phyloP scores from a whole-genome alignment of 2,888 invertebrate species.

The Argyra leucocephala region DNA sequence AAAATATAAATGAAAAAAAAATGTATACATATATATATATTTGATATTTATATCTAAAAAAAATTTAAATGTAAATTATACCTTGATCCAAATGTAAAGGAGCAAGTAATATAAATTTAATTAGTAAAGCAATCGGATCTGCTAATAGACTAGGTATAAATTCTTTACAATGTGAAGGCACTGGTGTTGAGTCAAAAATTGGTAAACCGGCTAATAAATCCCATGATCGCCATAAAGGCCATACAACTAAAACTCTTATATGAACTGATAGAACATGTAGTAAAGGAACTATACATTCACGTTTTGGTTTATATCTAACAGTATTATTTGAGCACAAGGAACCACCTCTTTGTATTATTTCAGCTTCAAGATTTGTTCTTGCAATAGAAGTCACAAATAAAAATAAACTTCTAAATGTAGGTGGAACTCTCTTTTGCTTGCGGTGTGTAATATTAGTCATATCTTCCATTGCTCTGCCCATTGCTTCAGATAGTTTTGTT shows the following conservation, averaged over 20 bases:
- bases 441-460: slow-evolving; percentile 81
- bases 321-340: slow-evolving; percentile 52
- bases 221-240: slow-evolving; percentile 50
- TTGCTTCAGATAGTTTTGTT: slow-evolving; percentile 71
- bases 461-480: slow-evolving; percentile 89
- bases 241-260: slow-evolving; percentile 58
- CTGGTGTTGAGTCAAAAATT: slow-evolving; percentile 33
- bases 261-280: slow-evolving; percentile 81
- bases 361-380: slow-evolving; percentile 85
- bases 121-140: slow-evolving; percentile 75
- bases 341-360: slow-evolving; percentile 82
- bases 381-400: slow-evolving; percentile 83
- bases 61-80: slow-evolving; percentile 41
- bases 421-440: slow-evolving; percentile 59
- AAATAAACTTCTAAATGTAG: slow-evolving; percentile 65
- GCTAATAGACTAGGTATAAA: slow-evolving; percentile 72
- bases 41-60: background rate
- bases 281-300: slow-evolving; percentile 82
- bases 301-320: slow-evolving; percentile 61
- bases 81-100: slow-evolving; percentile 80
- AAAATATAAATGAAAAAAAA: slow-evolving; percentile 32
- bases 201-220: slow-evolving; percentile 42
- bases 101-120: slow-evolving; percentile 77
- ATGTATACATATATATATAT: background rate
- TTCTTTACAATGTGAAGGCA: slow-evolving; percentile 41